Evolutionary conservation across 2,888 invertebrate species (phyloP), one percentile per base, ranked within the genome.

Genomic region (Herminia tarsipennalis): DNA sequence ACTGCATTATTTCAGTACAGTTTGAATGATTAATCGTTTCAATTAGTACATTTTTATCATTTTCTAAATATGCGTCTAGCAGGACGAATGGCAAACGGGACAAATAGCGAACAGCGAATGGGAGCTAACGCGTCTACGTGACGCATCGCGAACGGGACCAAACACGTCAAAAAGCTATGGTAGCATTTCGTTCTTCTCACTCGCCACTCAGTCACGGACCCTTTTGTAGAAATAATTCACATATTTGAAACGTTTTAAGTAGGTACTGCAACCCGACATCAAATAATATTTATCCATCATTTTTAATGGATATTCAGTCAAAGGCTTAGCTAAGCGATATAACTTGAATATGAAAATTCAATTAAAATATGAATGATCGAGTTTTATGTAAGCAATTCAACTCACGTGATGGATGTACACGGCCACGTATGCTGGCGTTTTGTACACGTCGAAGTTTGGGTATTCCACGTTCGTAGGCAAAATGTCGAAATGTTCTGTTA

Each of bases 381-480:
- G 3, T 45, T 37, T 36, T 35, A 34, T 34, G 37, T 34, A 39
- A 52, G 16, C 30, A 39, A 24, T 56, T 48, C 35, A 48, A 79
- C 90, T 82, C 69, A 90, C 90, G 48, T 90, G 90, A 69, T 91
- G 88, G 30, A 88, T 46, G 57, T 90, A 92, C 24, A 91, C 49
- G 21, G 78, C 66, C 47, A 66, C 67, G 56, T 92, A 92, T 1
- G 76, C 67, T 4, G 90, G 89, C 12, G 78, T 71, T 54, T 78
- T 73, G 60, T 89, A 83, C 13, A 86, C 89, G 56, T 91, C 79
- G 43, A 92, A 72, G 33, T 63, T 75, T 1, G 88, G 88, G 57
- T 92, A 92, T 54, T 92, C 88, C 6, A 92, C 92, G 54, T 91
- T 91, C n/a, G 92, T 92, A 2, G 92, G 92, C 28, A 92, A 63